Percentiles rank a stretch among this genome's conserved stretches.
Conservation (phyloP, 2,888 invertebrate genomes). For the Minunthozetes semirufus region DNA sequence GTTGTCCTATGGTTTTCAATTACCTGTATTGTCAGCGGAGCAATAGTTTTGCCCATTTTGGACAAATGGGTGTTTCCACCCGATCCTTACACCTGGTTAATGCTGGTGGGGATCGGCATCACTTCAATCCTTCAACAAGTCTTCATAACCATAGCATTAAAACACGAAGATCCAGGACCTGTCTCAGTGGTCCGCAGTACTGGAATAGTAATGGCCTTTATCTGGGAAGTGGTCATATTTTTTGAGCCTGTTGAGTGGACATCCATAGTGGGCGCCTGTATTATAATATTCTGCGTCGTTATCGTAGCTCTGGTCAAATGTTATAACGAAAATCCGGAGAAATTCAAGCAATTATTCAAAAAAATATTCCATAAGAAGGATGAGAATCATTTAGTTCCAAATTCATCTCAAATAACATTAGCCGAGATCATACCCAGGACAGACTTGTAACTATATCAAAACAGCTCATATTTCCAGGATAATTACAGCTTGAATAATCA, state of each 20-base stretch:
- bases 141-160: slow-evolving; percentile 72
- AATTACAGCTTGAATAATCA: too few relatives aligned
- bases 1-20: slow-evolving; percentile 31
- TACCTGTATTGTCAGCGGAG: slow-evolving; percentile 15
- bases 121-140: slow-evolving; percentile 85
- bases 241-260: slow-evolving; percentile 34
- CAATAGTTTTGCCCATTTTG: not conserved
- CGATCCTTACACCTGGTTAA: not conserved
- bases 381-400: too few relatives aligned
- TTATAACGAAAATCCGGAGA: slow-evolving; percentile 30
- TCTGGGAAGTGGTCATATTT: slow-evolving; percentile 61
- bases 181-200: slow-evolving; percentile 82
- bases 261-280: slow-evolving; percentile 29
- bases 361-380: too few relatives aligned
- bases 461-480: too few relatives aligned
- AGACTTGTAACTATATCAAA: too few relatives aligned
- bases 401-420: too few relatives aligned
- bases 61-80: slow-evolving; percentile 17
- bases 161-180: slow-evolving; percentile 82
- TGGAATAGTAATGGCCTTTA: slow-evolving; percentile 82
- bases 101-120: slow-evolving; percentile 57
- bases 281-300: slow-evolving; percentile 31
- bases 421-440: too few relatives aligned
- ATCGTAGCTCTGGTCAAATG: slow-evolving; percentile 30
- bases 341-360: not conserved